A percentile compares a stretch with the other conserved stretches of the same genome.
Evolutionary conservation across 1,140 invertebrate species (phyloP).

Genomic region (Andricus grossulariae): DNA sequence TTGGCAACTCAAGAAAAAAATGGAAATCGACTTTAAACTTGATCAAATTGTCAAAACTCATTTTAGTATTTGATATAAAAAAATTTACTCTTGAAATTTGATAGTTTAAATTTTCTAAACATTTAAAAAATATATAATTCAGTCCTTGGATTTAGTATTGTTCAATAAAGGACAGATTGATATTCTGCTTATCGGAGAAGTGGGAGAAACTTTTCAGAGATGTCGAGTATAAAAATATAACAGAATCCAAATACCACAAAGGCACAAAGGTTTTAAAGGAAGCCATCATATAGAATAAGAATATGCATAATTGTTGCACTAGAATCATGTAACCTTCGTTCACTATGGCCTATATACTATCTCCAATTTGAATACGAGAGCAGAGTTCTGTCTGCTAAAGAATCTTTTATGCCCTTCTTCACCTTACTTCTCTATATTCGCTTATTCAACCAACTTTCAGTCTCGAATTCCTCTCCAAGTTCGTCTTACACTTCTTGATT

Average conservation of each 20-base stretch:
- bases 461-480: neutral
- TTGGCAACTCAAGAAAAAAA: too few species aligned
- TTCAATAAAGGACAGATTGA: too few species aligned
- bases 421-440: conserved; percentile 4
- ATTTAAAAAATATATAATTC: too few species aligned
- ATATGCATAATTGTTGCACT: neutral
- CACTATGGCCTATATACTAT: neutral
- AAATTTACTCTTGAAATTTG: too few species aligned
- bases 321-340: neutral
- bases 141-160: too few species aligned
- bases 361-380: conserved; percentile 16
- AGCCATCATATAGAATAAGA: neutral
- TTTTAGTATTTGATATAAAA: too few species aligned
- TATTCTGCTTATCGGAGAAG: too few species aligned
- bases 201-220: too few species aligned
- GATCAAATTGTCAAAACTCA: too few species aligned
- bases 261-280: neutral
- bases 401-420: conserved; percentile 7
- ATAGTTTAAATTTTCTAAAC: too few species aligned
- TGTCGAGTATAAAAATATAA: too few species aligned
- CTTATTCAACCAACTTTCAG: conserved; percentile 23
- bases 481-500: conserved; percentile 5
- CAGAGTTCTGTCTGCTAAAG: neutral
- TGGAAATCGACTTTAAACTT: too few species aligned
- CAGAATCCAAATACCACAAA: neutral